Evolutionary conservation across 2,113 vertebrate species (phyloP), one percentile per base, ranked within the genome.

Genomic region (Callionymus lyra): DNA sequence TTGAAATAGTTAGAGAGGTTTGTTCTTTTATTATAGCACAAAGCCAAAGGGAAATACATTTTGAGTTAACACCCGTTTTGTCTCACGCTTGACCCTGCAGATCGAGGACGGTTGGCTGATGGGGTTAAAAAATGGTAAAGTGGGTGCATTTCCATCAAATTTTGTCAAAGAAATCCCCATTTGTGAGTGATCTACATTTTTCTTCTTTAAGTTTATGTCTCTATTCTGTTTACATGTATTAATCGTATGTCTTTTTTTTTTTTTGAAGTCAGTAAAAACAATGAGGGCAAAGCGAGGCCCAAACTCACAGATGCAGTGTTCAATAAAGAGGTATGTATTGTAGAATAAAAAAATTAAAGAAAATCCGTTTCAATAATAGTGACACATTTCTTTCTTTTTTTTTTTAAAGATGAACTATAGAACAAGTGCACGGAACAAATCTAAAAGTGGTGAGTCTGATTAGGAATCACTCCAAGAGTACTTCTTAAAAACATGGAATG

Each of bases 61-160:
- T 16, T 1, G 10, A 15, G 11, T 43, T n/a, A 15, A 37, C 12
- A 3, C 9, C 10, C 6, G 6, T 16, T 15, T 17, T 9, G 38
- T 34, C 10, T 13, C 13, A 16, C 12, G 35, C 4, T 17, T 8
- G 10, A 16, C 2, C 12, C 16, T 11, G 34, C 55, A 94, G 91
- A 91, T 91, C 76, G 90, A 94, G 81, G 90, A 91, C 48, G 89
- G 91, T 16, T 94, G 90, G 91, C 92, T 88, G 88, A 82, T 92
- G 82, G 90, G 91, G 2, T 50, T 84, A 47, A 91, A 85, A 77
- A 84, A 81, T 31, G 82, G 85, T 41, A 80, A 82, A 59, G 50
- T 88, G 16, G 90, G 89, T 52, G 89, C 86, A n/a, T 91, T 93
- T 59, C 91, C 90, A 4, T 91, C 88, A 17, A 91, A 94, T 72